Base-by-base conservation (phyloP, 2,797 vertebrate species). In the Semotilus atromaculatus region DNA sequence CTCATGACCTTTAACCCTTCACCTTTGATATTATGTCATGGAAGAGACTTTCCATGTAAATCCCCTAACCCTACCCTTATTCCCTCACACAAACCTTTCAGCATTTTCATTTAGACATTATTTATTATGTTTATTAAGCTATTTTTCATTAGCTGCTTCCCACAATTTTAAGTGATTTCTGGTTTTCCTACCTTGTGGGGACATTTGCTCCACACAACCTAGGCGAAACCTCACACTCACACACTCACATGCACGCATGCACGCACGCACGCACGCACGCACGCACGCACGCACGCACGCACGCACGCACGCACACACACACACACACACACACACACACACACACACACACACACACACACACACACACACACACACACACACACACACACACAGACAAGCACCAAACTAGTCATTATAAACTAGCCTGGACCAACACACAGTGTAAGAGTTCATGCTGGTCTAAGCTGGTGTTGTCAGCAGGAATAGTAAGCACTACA, bases 121-220 rank as follows among this genome's bases (percentile, higher is more conserved):
- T 77, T 62, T 62, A 78, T 62, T 18, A 78, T 62, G 55, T 62
- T 78, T 78, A 78, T 77, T 62, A 77, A 62, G 38, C 55, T 43
- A 62, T 78, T 29, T 14, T 78, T 7, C n/a, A 60, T 43, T 60
- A 77, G 36, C 23, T 77, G 75, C 55, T 78, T 23, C 55, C 9
- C 55, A 43, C 8, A 19, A 29, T 11, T 11, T 9, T 18, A 77
- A 77, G 14, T 40, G 75, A 40, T 78, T 78, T 62, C 16, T 11
- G 34, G n/a, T 78, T 62, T 62, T 43, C 62, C 55, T 62, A 62
- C 38, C 38, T 40, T 29, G 38, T 62, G n/a, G n/a, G 34, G 75
- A 77, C 23, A 62, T 26, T 43, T 14, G 3, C 72, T 74, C 1
- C 9, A 19, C 29, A 74, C 72, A 55, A 74, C 19, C 7, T 45